Evolutionary conservation across 2,113 vertebrate genomes (phyloP), one percentile per base, ranked within the genome.

Genomic region (Chaetops frenatus): DNA sequence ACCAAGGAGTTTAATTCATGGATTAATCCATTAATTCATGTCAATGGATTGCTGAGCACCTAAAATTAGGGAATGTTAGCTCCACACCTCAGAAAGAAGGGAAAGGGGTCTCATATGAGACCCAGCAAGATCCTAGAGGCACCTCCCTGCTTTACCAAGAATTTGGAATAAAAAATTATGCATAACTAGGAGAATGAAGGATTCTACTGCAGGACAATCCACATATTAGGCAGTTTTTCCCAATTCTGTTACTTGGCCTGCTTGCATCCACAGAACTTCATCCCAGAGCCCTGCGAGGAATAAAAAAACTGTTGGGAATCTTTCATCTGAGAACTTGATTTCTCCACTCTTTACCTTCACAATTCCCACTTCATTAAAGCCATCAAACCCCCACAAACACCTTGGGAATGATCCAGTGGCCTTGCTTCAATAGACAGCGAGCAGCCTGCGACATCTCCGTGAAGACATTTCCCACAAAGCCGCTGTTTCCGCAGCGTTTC

Each of bases 391-490:
- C 56, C 40, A 20, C 60, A 86, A 96, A 88, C 35, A 71, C 36
- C 11, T 62, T 18, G 78, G 14, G 88, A 81, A 83, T 38, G 64
- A 91, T 50, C 74, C 61, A 69, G 81, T 18, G 51, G 58, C 65
- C 27, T 44, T 76, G 71, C 62, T 77, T 86, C 54, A 87, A 64
- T 2, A 81, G 93, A 21, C 40, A 74, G 19, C 3, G 1, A 81
- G 76, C 61, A 70, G 69, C 66, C 82, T 42, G 81, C 40, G 86
- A 64, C 64, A 36, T 47, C 47, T 57, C 89, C 69, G 18, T 10
- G 48, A 66, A 81, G 81, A 22, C 83, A 33, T 70, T 94, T 81
- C 94, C 91, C 79, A 76, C 89, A 66, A 78, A 94, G 83, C 47
- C 27, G 11, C 40, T 24, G 70, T 33, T 83, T 14, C 95, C 69